Base-by-base conservation (phyloP, 2,888 invertebrate species). In the Amphiduros pacificus region DNA sequence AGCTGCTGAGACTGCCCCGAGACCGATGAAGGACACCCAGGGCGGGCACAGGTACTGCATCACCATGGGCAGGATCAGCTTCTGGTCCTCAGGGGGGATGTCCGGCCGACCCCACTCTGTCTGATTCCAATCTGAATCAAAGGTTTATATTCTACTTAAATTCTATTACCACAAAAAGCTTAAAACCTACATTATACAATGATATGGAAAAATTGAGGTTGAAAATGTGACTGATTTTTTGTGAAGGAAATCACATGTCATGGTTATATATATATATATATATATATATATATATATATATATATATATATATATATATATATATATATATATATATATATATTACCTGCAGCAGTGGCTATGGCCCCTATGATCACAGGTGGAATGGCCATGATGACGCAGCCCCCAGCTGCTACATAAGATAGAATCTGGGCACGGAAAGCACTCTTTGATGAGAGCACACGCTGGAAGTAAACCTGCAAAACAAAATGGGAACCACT, bases 391-490 rank as follows among this genome's bases (percentile, higher is more conserved):
- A 98, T 96, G 76, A 97, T 85, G 75, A 97, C 89, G 84, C 97
- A 98, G 24, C 97, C 98, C 66, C 91, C 85, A 6, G 97, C 97
- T 0, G 98, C 98, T 55, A 97, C 93, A 84, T 93, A 99, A 28
- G 96, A 97, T 71, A 99, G 86, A 58, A 94, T 82, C 85, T 97
- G 95, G 48, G 98, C 98, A 59, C 94, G 89, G 6, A 89, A 89
- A 0, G 97, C 96, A 0, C 94, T 92, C 86, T 94, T 95, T 77
- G 96, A 94, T 65, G 97, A 97, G 74, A 99, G 85, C 56, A 99
- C 98, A 48, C 98, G 88, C 86, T 99, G 98, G 85, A 98, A 98
- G 82, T 98, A 98, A 31, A 97, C 97, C 89, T 96, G 94, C 95
- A 53, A 64, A 9, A 59, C 51, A 52, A 4, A 31, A 31, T 28